Evolutionary conservation across 2,797 vertebrate species (phyloP), one percentile per base, ranked within the genome.

Genomic region (Microcaecilia unicolor): DNA sequence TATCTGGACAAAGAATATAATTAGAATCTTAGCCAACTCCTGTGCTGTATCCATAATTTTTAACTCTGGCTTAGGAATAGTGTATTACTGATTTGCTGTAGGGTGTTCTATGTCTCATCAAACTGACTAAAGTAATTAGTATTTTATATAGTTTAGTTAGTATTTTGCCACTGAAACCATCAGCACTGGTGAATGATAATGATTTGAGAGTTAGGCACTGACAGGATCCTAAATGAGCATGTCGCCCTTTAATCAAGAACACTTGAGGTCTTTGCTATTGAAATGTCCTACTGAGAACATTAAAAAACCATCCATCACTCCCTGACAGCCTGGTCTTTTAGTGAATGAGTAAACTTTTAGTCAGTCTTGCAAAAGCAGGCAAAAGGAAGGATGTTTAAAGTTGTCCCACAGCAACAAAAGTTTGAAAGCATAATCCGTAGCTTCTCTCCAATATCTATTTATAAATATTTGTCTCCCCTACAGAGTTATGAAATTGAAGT

Each of bases 241-340:
- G 43, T 58, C 8, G 1, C 33, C 47, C 47, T 66, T 70, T 72
- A 70, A 70, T 64, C 61, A 64, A 58, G 55, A 56, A 25, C 37
- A 26, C 44, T 55, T 48, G 44, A 37, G 64, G 56, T 46, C 41
- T 38, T 13, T 58, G 49, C 39, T 54, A 33, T 64, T 64, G 53
- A 60, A 64, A 58, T 56, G 53, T 61, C 41, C 59, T 64, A 53
- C 37, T 62, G 52, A 60, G 55, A 60, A 28, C 41, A 34, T 6
- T 37, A 50, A 29, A 49, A 62, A 62, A 48, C 38, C 36, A 64
- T 68, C 59, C 51, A 62, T 72, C 70, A 56, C 61, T 28, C 51
- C 27, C 36, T 68, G 61, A 62, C 61, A 62, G 51, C 44, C 47
- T 58, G 64, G 25, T 62, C 60, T 62, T 59, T 56, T 32, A 53